Evolutionary conservation across 2,113 vertebrate species (phyloP).

Genomic region (Hyperopisus bebe): DNA sequence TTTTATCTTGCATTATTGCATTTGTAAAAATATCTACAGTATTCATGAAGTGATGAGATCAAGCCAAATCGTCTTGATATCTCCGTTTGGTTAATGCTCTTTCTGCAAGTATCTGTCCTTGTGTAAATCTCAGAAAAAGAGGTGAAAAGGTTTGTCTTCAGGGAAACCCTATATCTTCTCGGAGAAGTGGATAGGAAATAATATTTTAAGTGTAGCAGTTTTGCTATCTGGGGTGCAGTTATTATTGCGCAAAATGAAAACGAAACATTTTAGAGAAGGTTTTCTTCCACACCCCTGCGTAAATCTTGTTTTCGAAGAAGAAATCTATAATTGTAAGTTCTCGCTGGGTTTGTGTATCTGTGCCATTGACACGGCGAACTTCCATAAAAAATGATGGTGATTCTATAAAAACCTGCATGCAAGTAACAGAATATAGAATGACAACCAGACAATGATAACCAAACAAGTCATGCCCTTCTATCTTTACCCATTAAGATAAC

Average conservation of each 20-base stretch:
- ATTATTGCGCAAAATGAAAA: neutral
- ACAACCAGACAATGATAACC: neutral
- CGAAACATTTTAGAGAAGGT: neutral
- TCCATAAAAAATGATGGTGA: neutral
- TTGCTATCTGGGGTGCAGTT: neutral
- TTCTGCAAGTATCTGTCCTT: neutral
- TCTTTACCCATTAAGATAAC: neutral
- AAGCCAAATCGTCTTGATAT: neutral
- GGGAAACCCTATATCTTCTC: neutral
- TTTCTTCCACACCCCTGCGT: neutral
- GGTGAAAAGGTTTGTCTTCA: slow-evolving; percentile 10
- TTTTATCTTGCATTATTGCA: slow-evolving; percentile 48
- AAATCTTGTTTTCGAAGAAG: neutral
- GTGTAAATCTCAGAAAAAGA: neutral
- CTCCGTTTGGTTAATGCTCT: neutral
- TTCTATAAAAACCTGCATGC: neutral
- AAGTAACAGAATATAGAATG: neutral
- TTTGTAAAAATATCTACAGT: slow-evolving; percentile 41
- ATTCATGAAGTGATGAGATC: slow-evolving; percentile 20
- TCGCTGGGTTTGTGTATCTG: neutral
- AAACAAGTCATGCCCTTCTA: neutral
- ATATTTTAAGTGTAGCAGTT: neutral
- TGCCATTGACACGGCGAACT: neutral
- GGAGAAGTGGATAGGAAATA: neutral
- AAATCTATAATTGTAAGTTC: neutral